A percentile compares a stretch with the other conserved stretches of the same genome.
These are phyloP conservation scores for Tinea semifulvella DNA, from an alignment of 2,888 invertebrate species.

Conservation along the genomic window DNA sequence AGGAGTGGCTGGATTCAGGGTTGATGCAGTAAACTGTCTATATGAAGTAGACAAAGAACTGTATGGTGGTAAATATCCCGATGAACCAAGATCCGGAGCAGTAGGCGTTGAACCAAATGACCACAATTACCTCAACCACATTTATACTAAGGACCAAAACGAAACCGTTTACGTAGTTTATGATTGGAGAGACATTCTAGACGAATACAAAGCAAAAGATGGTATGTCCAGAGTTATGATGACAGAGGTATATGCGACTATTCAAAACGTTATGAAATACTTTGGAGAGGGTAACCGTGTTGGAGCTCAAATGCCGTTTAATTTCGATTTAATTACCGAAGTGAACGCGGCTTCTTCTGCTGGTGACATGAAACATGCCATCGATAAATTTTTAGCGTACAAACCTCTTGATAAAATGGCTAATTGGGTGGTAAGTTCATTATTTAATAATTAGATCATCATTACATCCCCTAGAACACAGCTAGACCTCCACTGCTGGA, in stretches of 20 bases:
- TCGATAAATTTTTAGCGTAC: constrained; percentile 71
- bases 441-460: background rate
- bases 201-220: constrained; percentile 59
- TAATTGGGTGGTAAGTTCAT: constrained; percentile 80
- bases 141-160: constrained; percentile 69
- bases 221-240: constrained; percentile 71
- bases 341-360: constrained; percentile 67
- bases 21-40: constrained; percentile 77
- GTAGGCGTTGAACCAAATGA: constrained; percentile 46
- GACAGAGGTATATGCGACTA: constrained; percentile 76
- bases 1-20: constrained; percentile 88
- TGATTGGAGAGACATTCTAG: constrained; percentile 70
- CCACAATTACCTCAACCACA: constrained; percentile 68
- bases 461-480: background rate
- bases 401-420: constrained; percentile 69
- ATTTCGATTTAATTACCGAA: constrained; percentile 75
- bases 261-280: constrained; percentile 69
- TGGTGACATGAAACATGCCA: constrained; percentile 64
- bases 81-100: constrained; percentile 63
- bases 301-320: constrained; percentile 81
- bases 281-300: constrained; percentile 65
- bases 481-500: background rate
- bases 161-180: constrained; percentile 72
- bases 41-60: constrained; percentile 64
- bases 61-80: constrained; percentile 47